Conservation (phyloP, 1,140 invertebrate species). For the Holotrichia oblita region DNA sequence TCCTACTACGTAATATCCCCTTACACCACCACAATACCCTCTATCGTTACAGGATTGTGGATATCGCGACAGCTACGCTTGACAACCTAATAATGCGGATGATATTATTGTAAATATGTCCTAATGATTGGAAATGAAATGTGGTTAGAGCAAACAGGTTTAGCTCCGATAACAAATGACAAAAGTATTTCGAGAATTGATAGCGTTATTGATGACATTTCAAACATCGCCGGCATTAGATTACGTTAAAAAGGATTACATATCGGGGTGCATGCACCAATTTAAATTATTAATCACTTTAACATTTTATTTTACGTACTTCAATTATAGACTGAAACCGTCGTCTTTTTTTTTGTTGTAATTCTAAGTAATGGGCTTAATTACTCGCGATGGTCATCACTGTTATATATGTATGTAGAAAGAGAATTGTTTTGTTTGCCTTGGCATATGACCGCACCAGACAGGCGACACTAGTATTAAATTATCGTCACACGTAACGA, state of each 20-base stretch:
- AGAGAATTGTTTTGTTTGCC: not conserved
- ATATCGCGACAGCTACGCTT: constrained; percentile 14
- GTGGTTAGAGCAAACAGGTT: not conserved
- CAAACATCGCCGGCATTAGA: too few relatives aligned
- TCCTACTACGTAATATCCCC: not conserved
- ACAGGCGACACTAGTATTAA: constrained; percentile 4
- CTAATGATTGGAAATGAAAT: not conserved
- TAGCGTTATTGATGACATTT: too few relatives aligned
- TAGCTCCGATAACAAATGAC: not conserved
- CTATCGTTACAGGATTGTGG: not conserved
- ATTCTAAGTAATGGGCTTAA: too few relatives aligned
- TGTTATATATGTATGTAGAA: not conserved
- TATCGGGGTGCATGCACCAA: too few relatives aligned
- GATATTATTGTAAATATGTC: constrained; percentile 31
- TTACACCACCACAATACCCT: not conserved
- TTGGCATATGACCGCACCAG: not conserved
- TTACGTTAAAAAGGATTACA: too few relatives aligned
- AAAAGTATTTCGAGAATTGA: not conserved
- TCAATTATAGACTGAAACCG: too few relatives aligned
- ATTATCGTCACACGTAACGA: not conserved
- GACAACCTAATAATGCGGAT: constrained; percentile 23
- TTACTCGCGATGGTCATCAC: not conserved
- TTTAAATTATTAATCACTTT: too few relatives aligned
- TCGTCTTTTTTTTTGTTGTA: too few relatives aligned
- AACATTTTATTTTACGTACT: too few relatives aligned